phyloP scores from a whole-genome alignment of 2,888 invertebrate species.

The Polietes domitor region DNA sequence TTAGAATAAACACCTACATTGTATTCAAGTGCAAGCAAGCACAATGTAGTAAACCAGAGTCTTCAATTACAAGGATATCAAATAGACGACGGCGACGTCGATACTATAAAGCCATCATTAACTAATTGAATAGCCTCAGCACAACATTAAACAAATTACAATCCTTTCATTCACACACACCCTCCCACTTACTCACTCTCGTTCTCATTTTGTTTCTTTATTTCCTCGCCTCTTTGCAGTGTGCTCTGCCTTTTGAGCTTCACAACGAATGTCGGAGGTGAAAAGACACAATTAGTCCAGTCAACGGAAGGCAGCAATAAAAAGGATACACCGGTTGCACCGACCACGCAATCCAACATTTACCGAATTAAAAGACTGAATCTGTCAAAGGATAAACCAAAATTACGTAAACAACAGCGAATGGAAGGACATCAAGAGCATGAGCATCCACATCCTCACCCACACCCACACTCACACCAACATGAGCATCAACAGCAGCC shows the following conservation, averaged over 20 bases:
- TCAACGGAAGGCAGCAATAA: slow-evolving; percentile 51
- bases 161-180: slow-evolving; percentile 23
- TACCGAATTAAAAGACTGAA: slow-evolving; percentile 74
- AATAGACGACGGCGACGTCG: no score
- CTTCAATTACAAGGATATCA: slow-evolving; percentile 48
- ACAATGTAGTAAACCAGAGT: neutral
- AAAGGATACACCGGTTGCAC: slow-evolving; percentile 59
- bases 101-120: slow-evolving; percentile 54
- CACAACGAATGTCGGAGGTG: slow-evolving; percentile 66
- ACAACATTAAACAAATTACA: slow-evolving; percentile 58
- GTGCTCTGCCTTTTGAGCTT: slow-evolving; percentile 73
- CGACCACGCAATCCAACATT: slow-evolving; percentile 70
- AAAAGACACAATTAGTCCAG: slow-evolving; percentile 63
- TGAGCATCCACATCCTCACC: slow-evolving; percentile 56
- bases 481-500: slow-evolving; percentile 41
- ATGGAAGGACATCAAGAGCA: slow-evolving; percentile 49
- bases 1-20: no score
- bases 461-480: slow-evolving; percentile 47
- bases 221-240: slow-evolving; percentile 70
- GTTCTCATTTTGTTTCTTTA: neutral
- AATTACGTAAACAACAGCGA: slow-evolving; percentile 55
- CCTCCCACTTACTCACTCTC: neutral
- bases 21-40: no score
- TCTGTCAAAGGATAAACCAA: slow-evolving; percentile 68
- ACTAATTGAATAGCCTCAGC: slow-evolving; percentile 53